Evolutionary conservation across 2,888 invertebrate species (phyloP).

Genomic region (Oscheius onirici): DNA sequence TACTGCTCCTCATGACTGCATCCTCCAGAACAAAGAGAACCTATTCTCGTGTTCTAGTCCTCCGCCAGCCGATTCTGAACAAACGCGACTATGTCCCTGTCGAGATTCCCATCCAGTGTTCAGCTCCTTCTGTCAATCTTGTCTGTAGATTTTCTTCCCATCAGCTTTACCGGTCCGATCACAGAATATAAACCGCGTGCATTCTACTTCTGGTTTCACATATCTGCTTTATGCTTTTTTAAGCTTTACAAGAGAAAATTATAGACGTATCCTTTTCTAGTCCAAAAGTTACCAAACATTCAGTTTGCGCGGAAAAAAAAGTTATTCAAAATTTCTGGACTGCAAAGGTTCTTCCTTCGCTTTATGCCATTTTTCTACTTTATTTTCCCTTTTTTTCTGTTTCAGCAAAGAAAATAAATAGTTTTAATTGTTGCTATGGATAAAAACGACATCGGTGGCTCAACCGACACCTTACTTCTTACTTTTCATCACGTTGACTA

Average conservation of each 20-base stretch:
- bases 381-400: too few relatives aligned
- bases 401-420: not conserved
- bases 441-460: too few relatives aligned
- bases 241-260: too few relatives aligned
- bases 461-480: too few relatives aligned
- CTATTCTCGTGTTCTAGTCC: conserved; percentile 59
- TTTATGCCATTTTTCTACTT: too few relatives aligned
- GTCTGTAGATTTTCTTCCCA: conserved; percentile 18
- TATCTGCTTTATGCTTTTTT: not conserved
- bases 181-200: not conserved
- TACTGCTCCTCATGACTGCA: conserved; percentile 51
- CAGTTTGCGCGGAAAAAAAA: too few relatives aligned
- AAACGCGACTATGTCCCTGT: conserved; percentile 57
- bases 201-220: not conserved
- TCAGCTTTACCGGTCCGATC: not conserved
- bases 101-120: conserved; percentile 37
- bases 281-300: too few relatives aligned
- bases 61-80: conserved; percentile 28
- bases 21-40: conserved; percentile 39
- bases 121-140: conserved; percentile 39
- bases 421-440: not conserved
- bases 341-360: not conserved
- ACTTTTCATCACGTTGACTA: not conserved
- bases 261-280: too few relatives aligned
- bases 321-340: not conserved